phyloP scores from a whole-genome alignment of 2,888 invertebrate genomes.

The Yponomeuta cagnagella region DNA sequence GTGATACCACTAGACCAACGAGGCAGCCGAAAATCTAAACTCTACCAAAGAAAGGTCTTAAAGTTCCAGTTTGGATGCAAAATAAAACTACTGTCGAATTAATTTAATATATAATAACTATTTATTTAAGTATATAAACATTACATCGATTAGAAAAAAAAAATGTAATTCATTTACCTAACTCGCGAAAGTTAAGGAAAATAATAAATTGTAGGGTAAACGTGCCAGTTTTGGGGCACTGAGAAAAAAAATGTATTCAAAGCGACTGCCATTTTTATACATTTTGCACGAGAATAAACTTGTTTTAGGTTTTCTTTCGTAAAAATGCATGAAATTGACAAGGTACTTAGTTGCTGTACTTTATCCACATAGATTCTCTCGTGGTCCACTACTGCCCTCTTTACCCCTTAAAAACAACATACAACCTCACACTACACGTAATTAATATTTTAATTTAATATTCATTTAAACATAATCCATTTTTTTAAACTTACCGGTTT shows the following conservation, averaged over 20 bases:
- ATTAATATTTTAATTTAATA: constrained; percentile 28
- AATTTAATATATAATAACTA: constrained; percentile 72
- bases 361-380: not conserved
- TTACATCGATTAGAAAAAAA: constrained; percentile 69
- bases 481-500: constrained; percentile 28
- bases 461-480: constrained; percentile 13
- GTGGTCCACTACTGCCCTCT: not conserved
- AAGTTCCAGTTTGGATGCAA: not conserved
- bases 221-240: not conserved
- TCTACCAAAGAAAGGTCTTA: too few relatives aligned
- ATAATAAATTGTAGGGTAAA: constrained; percentile 31
- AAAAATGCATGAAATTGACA: not conserved
- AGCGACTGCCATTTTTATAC: too few relatives aligned
- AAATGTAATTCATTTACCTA: constrained; percentile 68
- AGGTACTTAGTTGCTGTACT: not conserved
- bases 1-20: too few relatives aligned
- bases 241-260: not conserved
- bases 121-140: constrained; percentile 75
- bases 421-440: constrained; percentile 69
- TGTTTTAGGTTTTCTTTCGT: constrained; percentile 17
- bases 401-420: constrained; percentile 56
- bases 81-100: constrained; percentile 5
- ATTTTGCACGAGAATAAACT: too few relatives aligned
- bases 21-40: too few relatives aligned
- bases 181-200: constrained; percentile 52